Evolutionary conservation across 2,113 vertebrate species (phyloP), one percentile per base, ranked within the genome.

Genomic region (Scortum barcoo): DNA sequence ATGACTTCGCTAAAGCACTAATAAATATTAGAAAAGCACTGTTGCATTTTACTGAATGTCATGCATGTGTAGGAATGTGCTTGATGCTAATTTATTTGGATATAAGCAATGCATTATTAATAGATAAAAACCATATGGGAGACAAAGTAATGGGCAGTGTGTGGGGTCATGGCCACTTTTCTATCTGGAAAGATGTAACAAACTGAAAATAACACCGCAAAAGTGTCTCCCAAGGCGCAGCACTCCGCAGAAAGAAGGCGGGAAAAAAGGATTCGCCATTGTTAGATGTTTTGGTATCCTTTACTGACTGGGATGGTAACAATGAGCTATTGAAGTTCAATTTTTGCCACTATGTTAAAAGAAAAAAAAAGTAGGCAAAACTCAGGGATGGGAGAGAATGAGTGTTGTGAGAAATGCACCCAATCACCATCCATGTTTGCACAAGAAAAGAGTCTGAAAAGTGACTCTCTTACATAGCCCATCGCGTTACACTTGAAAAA

Each of bases 21-120:
- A 81, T 84, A 85, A 83, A 88, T 81, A 80, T 61, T 74, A 77
- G 6, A 58, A 56, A 33, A 86, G 46, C 10, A 60, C 16, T 51
- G 19, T 80, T 36, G 44, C 48, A 67, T 46, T 76, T 80, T 58
- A 48, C 58, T 54, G 42, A 69, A 9, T 46, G 54, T n/a, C 6
- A 9, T 76, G 38, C 46, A 68, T 84, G 50, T 5, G 28, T 44
- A 14, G 28, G 28, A 75, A 65, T 53, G 19, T 17, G 14, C 16
- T 30, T 76, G 66, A 77, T 72, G 44, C 48, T 67, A 62, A 54
- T 75, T 33, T 22, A 50, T 38, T 69, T 56, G 33, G 68, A 69
- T 65, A 44, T 3, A 51, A 76, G 40, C 40, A 63, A 69, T 66
- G 26, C 48, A 81, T 83, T 61, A 75, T 77, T 68, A 77, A 81